A percentile compares a stretch with the other conserved stretches of the same genome.
These are phyloP conservation scores for Sparidentex hasta DNA, from an alignment of 2,797 vertebrate genomes.

Conservation along the genomic window DNA sequence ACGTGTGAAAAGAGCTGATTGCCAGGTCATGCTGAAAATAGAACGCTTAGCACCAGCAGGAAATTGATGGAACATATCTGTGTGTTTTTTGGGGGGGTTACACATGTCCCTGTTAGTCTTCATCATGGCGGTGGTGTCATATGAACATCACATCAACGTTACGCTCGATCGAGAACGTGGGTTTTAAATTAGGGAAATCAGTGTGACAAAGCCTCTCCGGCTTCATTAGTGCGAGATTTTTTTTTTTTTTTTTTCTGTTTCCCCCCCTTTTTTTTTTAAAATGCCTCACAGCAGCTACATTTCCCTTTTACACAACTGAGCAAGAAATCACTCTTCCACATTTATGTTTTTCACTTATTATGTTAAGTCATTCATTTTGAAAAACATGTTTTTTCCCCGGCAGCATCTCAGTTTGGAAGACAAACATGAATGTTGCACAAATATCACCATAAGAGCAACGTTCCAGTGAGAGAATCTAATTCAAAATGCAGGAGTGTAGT, in stretches of 20 bases:
- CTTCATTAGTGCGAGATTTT: background rate
- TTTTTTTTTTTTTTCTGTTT: background rate
- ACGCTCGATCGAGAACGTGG: background rate
- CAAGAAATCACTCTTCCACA: background rate
- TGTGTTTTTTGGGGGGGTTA: conserved; percentile 1
- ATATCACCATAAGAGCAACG: background rate
- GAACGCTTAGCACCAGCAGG: conserved; percentile 29
- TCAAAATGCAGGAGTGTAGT: background rate
- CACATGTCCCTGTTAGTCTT: background rate
- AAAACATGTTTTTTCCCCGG: background rate
- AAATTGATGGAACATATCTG: conserved; percentile 25
- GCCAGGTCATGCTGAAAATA: conserved; percentile 60
- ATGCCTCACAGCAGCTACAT: background rate
- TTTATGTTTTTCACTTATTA: background rate
- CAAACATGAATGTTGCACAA: background rate
- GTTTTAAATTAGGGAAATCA: background rate
- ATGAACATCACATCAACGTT: background rate
- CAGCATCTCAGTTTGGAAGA: background rate
- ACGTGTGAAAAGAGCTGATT: conserved; percentile 27
- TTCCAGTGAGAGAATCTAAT: background rate
- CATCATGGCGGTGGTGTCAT: background rate
- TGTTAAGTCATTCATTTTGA: background rate
- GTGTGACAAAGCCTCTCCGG: background rate
- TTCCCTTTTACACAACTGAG: conserved; percentile 4
- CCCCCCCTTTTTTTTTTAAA: no score